Conservation (phyloP, 2,113 vertebrate species). For the Alces alces region DNA sequence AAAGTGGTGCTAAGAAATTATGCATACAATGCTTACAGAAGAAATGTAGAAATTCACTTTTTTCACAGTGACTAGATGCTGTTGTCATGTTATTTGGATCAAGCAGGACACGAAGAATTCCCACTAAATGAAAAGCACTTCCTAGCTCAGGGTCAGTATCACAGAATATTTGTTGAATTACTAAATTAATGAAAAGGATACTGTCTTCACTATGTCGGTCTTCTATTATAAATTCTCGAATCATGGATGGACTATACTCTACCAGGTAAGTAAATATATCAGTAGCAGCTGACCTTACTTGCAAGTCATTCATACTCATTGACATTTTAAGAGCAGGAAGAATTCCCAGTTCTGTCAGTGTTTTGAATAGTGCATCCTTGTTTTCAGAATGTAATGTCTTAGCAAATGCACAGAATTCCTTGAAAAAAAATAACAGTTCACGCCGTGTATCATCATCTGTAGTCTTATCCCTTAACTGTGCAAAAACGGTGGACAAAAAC, state of each 20-base stretch:
- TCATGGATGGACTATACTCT: conserved; percentile 92
- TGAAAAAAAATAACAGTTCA: conserved; percentile 83
- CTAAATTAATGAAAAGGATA: conserved; percentile 92
- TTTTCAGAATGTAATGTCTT: conserved; percentile 89
- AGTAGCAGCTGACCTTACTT: conserved; percentile 90
- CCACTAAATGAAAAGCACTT: conserved; percentile 90
- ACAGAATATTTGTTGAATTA: conserved; percentile 97
- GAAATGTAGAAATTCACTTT: conserved; percentile 93
- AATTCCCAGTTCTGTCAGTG: conserved; percentile 90
- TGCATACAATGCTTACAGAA: conserved; percentile 97
- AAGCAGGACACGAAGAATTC: conserved; percentile 88
- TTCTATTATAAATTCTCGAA: conserved; percentile 92
- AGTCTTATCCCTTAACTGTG: conserved; percentile 91
- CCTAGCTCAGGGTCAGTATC: conserved; percentile 94
- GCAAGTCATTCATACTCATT: conserved; percentile 90
- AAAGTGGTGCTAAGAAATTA: conserved; percentile 89
- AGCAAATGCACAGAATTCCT: conserved; percentile 87
- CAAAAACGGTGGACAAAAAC: conserved; percentile 92
- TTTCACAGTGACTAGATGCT: conserved; percentile 89
- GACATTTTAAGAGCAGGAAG: conserved; percentile 92
- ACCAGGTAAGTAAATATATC: conserved; percentile 96
- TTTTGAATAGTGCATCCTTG: conserved; percentile 90
- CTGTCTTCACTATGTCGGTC: conserved; percentile 90
- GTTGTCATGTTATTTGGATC: conserved; percentile 92
- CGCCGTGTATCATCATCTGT: conserved; percentile 87